Evolutionary conservation across 2,113 vertebrate species (phyloP).

Genomic region (Aptenodytes patagonicus): DNA sequence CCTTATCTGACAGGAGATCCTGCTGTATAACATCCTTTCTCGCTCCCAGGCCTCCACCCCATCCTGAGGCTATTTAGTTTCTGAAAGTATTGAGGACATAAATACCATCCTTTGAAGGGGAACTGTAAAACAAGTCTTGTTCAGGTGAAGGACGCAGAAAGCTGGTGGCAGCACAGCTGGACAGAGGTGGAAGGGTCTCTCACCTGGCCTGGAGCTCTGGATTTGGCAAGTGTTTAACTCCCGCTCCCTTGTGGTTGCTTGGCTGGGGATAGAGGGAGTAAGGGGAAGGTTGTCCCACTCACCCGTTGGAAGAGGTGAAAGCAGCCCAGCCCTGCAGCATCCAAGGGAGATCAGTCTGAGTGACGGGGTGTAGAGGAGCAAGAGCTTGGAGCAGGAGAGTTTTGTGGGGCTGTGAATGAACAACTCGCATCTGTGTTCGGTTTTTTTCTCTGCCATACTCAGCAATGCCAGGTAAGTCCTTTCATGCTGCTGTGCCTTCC

Average conservation of each 20-base stretch:
- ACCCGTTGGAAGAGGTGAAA: not conserved
- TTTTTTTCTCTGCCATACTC: not conserved
- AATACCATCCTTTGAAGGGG: not conserved
- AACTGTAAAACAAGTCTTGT: not conserved
- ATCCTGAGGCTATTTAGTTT: not conserved
- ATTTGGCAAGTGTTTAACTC: not conserved
- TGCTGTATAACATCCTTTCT: not conserved
- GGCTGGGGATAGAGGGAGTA: not conserved
- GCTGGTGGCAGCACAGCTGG: not conserved
- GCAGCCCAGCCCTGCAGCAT: not conserved
- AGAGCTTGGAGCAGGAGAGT: not conserved
- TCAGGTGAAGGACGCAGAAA: not conserved
- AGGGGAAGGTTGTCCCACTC: not conserved
- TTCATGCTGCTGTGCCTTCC: not conserved
- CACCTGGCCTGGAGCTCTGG: not conserved
- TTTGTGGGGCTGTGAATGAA: not conserved
- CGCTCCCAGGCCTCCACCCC: not conserved
- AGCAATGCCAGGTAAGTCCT: not conserved
- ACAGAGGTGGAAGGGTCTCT: not conserved
- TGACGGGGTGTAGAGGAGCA: not conserved
- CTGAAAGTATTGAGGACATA: not conserved
- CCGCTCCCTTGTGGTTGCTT: not conserved
- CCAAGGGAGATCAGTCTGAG: rapidly evolving
- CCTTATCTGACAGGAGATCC: not conserved
- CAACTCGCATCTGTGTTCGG: not conserved